These are phyloP conservation scores for Cryptocephalus primarius DNA, from an alignment of 2,888 invertebrate genomes.

Conservation along the genomic window DNA sequence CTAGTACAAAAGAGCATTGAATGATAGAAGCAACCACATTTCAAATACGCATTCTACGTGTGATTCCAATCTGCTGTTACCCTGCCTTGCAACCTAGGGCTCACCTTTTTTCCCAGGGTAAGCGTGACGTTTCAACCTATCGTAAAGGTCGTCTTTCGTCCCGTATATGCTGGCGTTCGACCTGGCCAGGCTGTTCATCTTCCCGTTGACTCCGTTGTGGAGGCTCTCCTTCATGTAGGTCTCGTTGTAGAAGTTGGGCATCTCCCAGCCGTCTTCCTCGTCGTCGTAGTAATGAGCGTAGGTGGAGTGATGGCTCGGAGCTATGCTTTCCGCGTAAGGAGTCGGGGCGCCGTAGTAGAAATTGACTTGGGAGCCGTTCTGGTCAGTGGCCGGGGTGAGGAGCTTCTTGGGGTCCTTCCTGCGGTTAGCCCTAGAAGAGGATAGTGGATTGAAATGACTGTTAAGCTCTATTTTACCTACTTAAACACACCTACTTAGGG, in stretches of 20 bases:
- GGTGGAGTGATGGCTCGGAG: slow-evolving; percentile 89
- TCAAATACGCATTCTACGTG: too few species aligned
- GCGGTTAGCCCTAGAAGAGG: slow-evolving; percentile 55
- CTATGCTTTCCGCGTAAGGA: slow-evolving; percentile 90
- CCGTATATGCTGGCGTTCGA: slow-evolving; percentile 92
- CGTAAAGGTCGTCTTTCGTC: slow-evolving; percentile 90
- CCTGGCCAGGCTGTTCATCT: slow-evolving; percentile 86
- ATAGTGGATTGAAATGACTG: background rate
- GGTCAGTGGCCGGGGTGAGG: slow-evolving; percentile 77
- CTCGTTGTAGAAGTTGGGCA: slow-evolving; percentile 95
- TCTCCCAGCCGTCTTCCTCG: slow-evolving; percentile 94
- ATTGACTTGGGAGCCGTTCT: slow-evolving; percentile 88
- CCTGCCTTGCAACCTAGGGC: slow-evolving; percentile 4
- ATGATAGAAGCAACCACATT: too few species aligned
- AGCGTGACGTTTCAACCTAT: slow-evolving; percentile 89
- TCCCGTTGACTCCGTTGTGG: slow-evolving; percentile 75
- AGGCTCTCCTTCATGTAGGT: slow-evolving; percentile 92
- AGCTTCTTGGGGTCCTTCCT: slow-evolving; percentile 88
- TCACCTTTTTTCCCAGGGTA: slow-evolving; percentile 92
- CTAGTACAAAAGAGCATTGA: too few species aligned
- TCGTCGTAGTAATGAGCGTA: slow-evolving; percentile 94
- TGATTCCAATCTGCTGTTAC: background rate
- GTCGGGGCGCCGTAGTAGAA: slow-evolving; percentile 93
- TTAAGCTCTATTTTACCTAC: background rate
- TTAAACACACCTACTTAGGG: too few species aligned